Base-by-base conservation (phyloP, 2,113 vertebrate genomes). In the Bucco capensis region DNA sequence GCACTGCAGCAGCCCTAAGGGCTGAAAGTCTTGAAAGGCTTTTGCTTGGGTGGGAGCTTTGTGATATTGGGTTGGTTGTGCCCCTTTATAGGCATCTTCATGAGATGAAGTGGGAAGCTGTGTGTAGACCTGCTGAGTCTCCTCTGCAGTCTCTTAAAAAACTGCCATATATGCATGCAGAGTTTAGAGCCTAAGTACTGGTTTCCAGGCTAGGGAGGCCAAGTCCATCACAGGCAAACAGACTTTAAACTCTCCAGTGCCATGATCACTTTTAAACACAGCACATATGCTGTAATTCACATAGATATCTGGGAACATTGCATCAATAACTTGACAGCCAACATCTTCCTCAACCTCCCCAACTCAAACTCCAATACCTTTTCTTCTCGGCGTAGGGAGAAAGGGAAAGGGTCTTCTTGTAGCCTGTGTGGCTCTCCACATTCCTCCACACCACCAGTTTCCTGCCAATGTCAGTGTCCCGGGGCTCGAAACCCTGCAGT, bases 401-500 rank as follows among this genome's bases (percentile, higher is more conserved):
- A 86, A 97, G 93, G 61, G 98, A 98, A 58, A 99, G 96, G 42
- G 97, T 95, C 96, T 98, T 99, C 93, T 96, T 98, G 73, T 98
- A 98, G 82, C 98, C 99, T 2, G 98, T 99, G 84, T 98, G 98
- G 91, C 98, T 97, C 94, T 98, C 97, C 27, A 99, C 94, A 46
- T 97, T 97, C 83, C 96, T 98, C 98, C 99, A 98, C 72, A 98
- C 98, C 22, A 95, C 89, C 30, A 99, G 97, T 67, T 98, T 98
- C 67, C 98, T 98, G 51, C 98, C 98, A 2, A 99, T 98, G 71
- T 99, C 98, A 2, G 99, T 99, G 71, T 99, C 99, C 71, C 98
- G 98, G 22, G 99, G 99, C 97, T 99, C 98, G 13, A 99, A 99
- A 37, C 99, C 99, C 99, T 99, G 96, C 30, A 91, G 88, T 19